Conservation (phyloP, 2,888 invertebrate genomes). For the Gerris lacustris region DNA sequence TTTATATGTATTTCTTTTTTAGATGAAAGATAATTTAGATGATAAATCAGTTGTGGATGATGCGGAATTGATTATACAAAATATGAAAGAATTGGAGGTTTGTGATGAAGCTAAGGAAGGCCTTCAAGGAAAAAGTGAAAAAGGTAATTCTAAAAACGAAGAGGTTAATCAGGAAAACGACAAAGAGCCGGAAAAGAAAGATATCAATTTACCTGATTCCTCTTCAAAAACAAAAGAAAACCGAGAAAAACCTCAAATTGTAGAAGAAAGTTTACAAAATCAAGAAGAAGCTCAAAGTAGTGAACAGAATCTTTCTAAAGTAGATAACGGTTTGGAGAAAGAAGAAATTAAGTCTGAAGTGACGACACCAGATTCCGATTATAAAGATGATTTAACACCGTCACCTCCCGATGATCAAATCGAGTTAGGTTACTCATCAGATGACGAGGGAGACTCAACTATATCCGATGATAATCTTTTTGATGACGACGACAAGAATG, state of each 20-base stretch:
- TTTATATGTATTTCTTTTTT: too few relatives aligned
- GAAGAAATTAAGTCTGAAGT: not conserved
- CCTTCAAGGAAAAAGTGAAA: conserved; percentile 12
- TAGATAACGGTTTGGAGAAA: not conserved
- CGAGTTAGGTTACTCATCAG: not conserved
- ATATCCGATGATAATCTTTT: not conserved
- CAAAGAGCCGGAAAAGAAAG: conserved; percentile 11
- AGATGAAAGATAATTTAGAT: too few relatives aligned
- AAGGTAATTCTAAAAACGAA: conserved; percentile 13
- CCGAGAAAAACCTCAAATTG: not conserved
- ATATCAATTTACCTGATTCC: conserved; percentile 3
- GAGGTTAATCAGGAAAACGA: conserved; percentile 13
- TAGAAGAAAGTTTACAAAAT: conserved; percentile 1
- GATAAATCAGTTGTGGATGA: not conserved
- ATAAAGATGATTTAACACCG: not conserved
- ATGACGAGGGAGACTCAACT: not conserved
- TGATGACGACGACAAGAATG: not conserved
- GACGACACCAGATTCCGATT: not conserved
- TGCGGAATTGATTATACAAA: not conserved
- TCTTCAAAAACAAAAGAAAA: not conserved
- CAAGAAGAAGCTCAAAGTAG: not conserved
- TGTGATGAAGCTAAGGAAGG: not conserved
- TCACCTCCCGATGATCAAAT: not conserved
- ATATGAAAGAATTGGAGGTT: not conserved
- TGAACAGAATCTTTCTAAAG: too few relatives aligned